These are phyloP conservation scores for Microtus pennsylvanicus DNA, from an alignment of 2,113 vertebrate genomes.

Conservation along the genomic window DNA sequence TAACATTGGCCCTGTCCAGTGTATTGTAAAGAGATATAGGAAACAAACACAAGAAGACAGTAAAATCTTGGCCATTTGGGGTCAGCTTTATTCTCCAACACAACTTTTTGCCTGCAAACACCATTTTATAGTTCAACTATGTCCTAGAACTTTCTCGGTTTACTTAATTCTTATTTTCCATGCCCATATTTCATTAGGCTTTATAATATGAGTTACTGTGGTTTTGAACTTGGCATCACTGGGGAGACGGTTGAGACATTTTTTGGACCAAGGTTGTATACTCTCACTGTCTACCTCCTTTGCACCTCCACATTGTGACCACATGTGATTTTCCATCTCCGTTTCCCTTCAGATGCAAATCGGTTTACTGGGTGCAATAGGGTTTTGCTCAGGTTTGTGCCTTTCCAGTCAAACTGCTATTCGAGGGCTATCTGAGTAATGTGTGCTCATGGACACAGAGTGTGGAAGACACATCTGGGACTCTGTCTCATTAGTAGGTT, in stretches of 20 bases:
- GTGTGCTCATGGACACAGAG: conserved; percentile 45
- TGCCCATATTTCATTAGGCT: conserved; percentile 7
- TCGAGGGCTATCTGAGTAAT: not conserved
- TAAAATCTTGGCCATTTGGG: conserved; percentile 45
- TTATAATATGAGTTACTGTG: not conserved
- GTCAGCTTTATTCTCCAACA: conserved; percentile 27
- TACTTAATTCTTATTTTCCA: not conserved
- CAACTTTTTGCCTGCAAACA: conserved; percentile 32
- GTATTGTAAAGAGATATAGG: not conserved
- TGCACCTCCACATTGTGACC: not conserved
- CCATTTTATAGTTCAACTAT: conserved; percentile 33
- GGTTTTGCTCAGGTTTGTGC: conserved; percentile 24
- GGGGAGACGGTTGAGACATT: not conserved
- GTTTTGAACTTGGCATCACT: conserved; percentile 28
- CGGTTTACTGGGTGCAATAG: not conserved
- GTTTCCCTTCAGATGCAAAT: conserved; percentile 41
- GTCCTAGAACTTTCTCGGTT: conserved; percentile 38
- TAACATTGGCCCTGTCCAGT: not conserved
- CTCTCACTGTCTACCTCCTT: not conserved
- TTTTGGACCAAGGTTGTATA: conserved; percentile 24
- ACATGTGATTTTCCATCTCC: conserved; percentile 14
- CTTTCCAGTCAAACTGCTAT: conserved; percentile 45
- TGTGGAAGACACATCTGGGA: conserved; percentile 41
- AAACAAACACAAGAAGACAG: conserved; percentile 35
- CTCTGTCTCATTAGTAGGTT: conserved; percentile 58